A percentile compares a stretch with the other conserved stretches of the same genome.
Evolutionary conservation across 2,888 invertebrate species (phyloP).

Genomic region (Andrena trimmerana): DNA sequence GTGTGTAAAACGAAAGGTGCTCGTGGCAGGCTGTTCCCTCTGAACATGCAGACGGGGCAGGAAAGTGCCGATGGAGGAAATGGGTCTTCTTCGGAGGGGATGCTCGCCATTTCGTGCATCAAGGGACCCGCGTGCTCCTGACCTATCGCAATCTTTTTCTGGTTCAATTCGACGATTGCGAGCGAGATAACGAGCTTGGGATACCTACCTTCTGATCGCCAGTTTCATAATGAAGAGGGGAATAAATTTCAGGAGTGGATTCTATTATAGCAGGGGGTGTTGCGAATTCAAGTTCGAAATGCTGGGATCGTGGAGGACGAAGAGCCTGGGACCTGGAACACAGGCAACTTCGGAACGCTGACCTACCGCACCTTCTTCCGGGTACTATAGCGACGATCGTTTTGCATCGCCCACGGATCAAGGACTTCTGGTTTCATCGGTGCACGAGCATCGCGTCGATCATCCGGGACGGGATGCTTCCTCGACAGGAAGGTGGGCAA

Average conservation of each 20-base stretch:
- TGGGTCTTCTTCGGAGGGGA: background rate
- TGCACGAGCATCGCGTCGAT: slow-evolving; percentile 61
- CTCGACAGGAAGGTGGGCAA: slow-evolving; percentile 47
- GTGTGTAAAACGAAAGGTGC: background rate
- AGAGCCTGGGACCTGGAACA: slow-evolving; percentile 2
- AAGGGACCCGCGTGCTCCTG: slow-evolving; percentile 69
- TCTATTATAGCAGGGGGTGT: too few relatives aligned
- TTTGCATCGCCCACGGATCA: slow-evolving; percentile 69
- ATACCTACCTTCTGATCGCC: background rate
- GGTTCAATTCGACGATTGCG: slow-evolving; percentile 60
- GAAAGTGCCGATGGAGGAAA: background rate
- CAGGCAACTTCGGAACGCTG: slow-evolving; percentile 53
- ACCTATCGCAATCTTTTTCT: slow-evolving; percentile 74
- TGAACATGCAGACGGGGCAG: background rate
- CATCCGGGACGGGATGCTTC: slow-evolving; percentile 61
- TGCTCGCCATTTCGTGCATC: slow-evolving; percentile 55
- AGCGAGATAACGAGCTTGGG: slow-evolving; percentile 24
- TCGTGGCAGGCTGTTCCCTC: background rate
- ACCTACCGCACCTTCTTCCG: slow-evolving; percentile 69
- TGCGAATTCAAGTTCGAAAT: background rate
- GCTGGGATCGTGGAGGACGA: background rate
- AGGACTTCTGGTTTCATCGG: slow-evolving; percentile 66
- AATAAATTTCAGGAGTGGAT: background rate
- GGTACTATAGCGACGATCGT: slow-evolving; percentile 58
- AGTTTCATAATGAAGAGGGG: background rate